Base-by-base conservation (phyloP, 1,140 invertebrate genomes). In the Solen grandis region DNA sequence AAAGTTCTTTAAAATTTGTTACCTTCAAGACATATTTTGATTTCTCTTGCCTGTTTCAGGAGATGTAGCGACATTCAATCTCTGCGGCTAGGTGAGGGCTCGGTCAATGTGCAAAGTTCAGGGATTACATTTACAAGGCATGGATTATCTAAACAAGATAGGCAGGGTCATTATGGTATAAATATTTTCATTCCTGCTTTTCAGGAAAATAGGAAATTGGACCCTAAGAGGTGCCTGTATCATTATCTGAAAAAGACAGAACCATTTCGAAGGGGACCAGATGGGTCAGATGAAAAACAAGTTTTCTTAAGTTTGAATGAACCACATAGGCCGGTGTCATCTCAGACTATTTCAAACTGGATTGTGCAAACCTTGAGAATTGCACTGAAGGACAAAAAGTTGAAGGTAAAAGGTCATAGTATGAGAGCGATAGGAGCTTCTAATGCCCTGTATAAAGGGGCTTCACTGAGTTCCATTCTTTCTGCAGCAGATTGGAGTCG, bases 201-300 rank as follows among this genome's bases (percentile, higher is more conserved):
- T 13, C 25, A 25, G n/a, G 65, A 69, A 27, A 69, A 69, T n/a
- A 50, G 31, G 33, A 35, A 3, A 19, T 33, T 72, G 14, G 68
- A 72, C 29, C 50, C 68, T 13, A 72, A n/a, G 31, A 31, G 52
- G 19, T 31, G 25, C 57, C 2, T 72, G 10, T 55, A 55, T 19
- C 22, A 55, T 36, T 72, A 72, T 72, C 35, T 72, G n/a, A 55
- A 55, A 33, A 19, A 14, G 38, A 72, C 50, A n/a, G 52, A 72
- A 55, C 25, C 5, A 33, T 55, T 35, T 55, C 19, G 46, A 35
- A 35, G 35, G n/a, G 8, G 8, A 16, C 16, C 3, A 55, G 31
- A 38, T n/a, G n/a, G n/a, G 62, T 65, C n/a, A n/a, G n/a, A n/a
- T n/a, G n/a, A n/a, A n/a, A n/a, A n/a, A n/a, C n/a, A n/a, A n/a